These are phyloP conservation scores for Camarhynchus parvulus DNA, from an alignment of 2,113 vertebrate species.

Conservation along the genomic window DNA sequence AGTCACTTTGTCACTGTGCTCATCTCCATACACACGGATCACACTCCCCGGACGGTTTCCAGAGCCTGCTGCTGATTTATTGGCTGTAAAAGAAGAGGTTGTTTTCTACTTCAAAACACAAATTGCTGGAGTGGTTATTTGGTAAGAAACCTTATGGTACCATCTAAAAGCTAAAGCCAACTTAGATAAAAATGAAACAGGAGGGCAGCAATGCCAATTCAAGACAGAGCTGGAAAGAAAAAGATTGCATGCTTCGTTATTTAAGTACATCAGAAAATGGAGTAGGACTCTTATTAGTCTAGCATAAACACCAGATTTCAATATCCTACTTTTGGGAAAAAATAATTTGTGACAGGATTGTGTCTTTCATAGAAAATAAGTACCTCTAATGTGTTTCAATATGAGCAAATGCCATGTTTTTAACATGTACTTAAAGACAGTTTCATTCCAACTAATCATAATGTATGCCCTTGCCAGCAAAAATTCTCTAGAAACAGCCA, in stretches of 20 bases:
- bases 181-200: slow-evolving; percentile 73
- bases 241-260: slow-evolving; percentile 80
- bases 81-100: slow-evolving; percentile 73
- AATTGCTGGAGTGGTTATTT: slow-evolving; percentile 37
- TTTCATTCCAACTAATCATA: slow-evolving; percentile 25
- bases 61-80: slow-evolving; percentile 81
- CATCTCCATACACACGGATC: slow-evolving; percentile 92
- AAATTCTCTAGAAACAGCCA: not conserved
- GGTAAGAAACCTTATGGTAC: slow-evolving; percentile 72
- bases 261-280: slow-evolving; percentile 79
- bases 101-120: slow-evolving; percentile 50
- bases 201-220: slow-evolving; percentile 78
- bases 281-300: slow-evolving; percentile 82
- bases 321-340: slow-evolving; percentile 42
- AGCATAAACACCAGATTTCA: slow-evolving; percentile 70
- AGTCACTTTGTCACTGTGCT: slow-evolving; percentile 93
- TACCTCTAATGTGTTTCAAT: not conserved
- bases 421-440: slow-evolving; percentile 2
- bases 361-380: slow-evolving; percentile 11
- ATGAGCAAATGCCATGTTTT: slow-evolving; percentile 5
- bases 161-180: slow-evolving; percentile 83
- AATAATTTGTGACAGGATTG: slow-evolving; percentile 2
- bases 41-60: slow-evolving; percentile 85
- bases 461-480: slow-evolving; percentile 15
- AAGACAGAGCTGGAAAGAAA: slow-evolving; percentile 80